These are phyloP conservation scores for Hippasteria phrygiana DNA, from an alignment of 53 echinoderm and acorn worm genomes.

Conservation along the genomic window DNA sequence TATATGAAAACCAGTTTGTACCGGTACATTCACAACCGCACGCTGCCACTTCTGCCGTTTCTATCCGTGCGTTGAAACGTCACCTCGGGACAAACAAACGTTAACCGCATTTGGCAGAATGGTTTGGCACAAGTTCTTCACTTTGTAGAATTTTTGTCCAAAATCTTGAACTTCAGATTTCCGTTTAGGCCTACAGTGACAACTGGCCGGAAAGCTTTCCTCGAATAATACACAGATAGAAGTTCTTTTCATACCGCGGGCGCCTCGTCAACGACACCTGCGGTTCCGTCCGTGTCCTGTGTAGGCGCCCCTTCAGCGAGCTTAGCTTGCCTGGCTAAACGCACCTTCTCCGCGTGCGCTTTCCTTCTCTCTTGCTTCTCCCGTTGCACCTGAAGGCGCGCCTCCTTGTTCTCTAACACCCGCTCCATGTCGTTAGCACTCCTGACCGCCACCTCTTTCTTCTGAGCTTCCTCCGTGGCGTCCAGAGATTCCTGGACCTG, in stretches of 20 bases:
- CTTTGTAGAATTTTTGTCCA: too few species aligned
- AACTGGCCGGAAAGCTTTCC: too few species aligned
- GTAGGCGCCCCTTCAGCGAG: slow-evolving; percentile 67
- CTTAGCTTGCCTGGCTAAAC: slow-evolving; percentile 82
- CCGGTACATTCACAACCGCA: too few species aligned
- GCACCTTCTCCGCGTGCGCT: slow-evolving; percentile 86
- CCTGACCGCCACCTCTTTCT: slow-evolving; percentile 71
- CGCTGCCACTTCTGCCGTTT: too few species aligned
- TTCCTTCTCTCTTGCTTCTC: slow-evolving; percentile 84
- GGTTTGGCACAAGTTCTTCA: too few species aligned
- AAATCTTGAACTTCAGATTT: not conserved
- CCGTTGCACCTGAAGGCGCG: slow-evolving; percentile 70
- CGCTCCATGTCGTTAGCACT: slow-evolving; percentile 65
- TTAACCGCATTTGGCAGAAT: too few species aligned
- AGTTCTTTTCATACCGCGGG: not conserved
- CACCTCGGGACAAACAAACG: too few species aligned
- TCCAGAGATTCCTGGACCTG: slow-evolving; percentile 79
- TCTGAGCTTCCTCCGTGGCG: slow-evolving; percentile 72
- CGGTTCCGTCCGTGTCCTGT: slow-evolving; percentile 18
- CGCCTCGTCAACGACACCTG: not conserved
- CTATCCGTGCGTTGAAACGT: too few species aligned
- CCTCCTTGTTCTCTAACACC: slow-evolving; percentile 85
- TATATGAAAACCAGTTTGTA: too few species aligned
- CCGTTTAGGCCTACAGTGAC: too few species aligned
- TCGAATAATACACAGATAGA: not conserved